Conservation (phyloP, 2,113 vertebrate species). For the Nannobrachium achirus region DNA sequence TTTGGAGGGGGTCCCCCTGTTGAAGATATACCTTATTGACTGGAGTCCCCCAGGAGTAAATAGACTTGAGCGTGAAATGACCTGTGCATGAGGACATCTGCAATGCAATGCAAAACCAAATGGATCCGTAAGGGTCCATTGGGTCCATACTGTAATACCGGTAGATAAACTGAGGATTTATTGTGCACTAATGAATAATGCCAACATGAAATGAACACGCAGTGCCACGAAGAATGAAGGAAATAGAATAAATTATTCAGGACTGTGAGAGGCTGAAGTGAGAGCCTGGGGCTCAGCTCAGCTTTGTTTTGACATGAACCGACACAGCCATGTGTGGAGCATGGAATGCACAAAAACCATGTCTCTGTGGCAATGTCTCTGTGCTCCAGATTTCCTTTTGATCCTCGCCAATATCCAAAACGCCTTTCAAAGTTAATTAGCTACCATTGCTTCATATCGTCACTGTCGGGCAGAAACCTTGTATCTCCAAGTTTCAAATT, state of each 20-base stretch:
- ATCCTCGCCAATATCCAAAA: slow-evolving; percentile 40
- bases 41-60: too few relatives aligned
- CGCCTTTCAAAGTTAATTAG: slow-evolving; percentile 48
- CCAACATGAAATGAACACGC: not conserved
- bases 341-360: slow-evolving; percentile 2
- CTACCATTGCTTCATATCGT: not conserved
- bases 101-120: too few relatives aligned
- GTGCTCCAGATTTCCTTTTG: slow-evolving; percentile 24
- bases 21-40: too few relatives aligned
- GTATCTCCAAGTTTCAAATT: too few relatives aligned
- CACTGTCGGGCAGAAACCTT: too few relatives aligned
- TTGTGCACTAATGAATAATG: not conserved
- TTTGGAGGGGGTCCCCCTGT: too few relatives aligned
- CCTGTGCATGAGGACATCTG: too few relatives aligned
- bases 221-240: not conserved
- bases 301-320: slow-evolving; percentile 13
- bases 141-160: too few relatives aligned
- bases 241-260: slow-evolving; percentile 23
- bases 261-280: not conserved
- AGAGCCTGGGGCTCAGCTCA: slow-evolving; percentile 2
- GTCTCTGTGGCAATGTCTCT: slow-evolving; percentile 10
- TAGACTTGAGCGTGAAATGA: too few relatives aligned
- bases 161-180: too few relatives aligned
- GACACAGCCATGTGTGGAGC: not conserved
- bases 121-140: too few relatives aligned